These are phyloP conservation scores for Leptura quadrifasciata DNA, from an alignment of 2,888 invertebrate species.

Conservation along the genomic window DNA sequence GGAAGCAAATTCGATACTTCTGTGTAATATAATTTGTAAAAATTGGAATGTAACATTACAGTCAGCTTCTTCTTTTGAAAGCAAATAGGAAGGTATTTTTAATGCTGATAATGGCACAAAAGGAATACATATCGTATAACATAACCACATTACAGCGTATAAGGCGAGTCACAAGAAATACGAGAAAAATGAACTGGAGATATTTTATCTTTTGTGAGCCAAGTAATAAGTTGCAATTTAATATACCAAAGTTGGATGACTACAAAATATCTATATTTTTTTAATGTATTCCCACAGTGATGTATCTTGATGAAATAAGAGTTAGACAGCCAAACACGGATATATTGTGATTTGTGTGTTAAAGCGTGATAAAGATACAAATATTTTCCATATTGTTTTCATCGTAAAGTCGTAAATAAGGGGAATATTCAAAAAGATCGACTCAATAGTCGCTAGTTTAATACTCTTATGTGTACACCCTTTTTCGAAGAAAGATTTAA, in stretches of 20 bases:
- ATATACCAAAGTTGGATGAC: background rate
- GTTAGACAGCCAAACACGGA: no score
- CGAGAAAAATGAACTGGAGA: slow-evolving; percentile 12
- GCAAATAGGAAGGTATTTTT: slow-evolving; percentile 5
- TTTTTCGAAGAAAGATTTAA: no score
- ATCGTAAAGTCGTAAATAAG: no score
- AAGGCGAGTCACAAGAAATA: slow-evolving; percentile 8
- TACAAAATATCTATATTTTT: background rate
- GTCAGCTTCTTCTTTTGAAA: slow-evolving; percentile 1
- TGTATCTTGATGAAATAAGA: background rate
- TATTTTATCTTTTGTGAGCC: background rate
- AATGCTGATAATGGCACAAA: slow-evolving; percentile 28
- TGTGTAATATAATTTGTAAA: slow-evolving; percentile 2
- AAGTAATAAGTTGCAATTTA: slow-evolving; percentile 10
- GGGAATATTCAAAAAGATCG: no score
- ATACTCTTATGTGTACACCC: no score
- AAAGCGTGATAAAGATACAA: no score
- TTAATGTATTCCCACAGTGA: background rate
- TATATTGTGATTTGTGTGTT: no score
- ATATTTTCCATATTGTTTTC: no score
- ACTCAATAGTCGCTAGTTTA: no score
- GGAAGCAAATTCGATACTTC: background rate
- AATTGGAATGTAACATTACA: background rate
- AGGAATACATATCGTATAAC: slow-evolving; percentile 29
- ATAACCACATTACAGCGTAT: slow-evolving; percentile 24